Conservation (phyloP, 2,113 vertebrate species). For the rat (Rattus norvegicus) region DNA sequence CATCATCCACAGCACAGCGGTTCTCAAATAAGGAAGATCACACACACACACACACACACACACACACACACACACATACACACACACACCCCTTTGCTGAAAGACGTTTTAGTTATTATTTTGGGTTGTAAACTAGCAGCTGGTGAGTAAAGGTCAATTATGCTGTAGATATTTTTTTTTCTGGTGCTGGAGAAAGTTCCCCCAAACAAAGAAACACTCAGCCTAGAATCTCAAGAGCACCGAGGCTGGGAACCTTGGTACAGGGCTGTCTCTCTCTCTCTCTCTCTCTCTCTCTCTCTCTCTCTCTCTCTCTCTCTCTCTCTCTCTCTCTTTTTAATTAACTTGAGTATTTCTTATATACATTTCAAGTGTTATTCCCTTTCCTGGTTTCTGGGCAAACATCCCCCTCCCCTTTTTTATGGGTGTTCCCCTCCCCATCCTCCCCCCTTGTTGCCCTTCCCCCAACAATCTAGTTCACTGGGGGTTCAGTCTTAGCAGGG, state of each 20-base stretch:
- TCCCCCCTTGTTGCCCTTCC: too few species aligned
- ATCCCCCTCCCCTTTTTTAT: too few species aligned
- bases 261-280: background rate
- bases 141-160: background rate
- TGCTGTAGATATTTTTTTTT: background rate
- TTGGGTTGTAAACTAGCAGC: background rate
- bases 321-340: too few species aligned
- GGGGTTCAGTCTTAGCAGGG: too few species aligned
- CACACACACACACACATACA: background rate
- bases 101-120: background rate
- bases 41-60: too few species aligned
- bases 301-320: background rate
- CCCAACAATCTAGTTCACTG: too few species aligned
- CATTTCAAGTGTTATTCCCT: too few species aligned
- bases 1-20: background rate
- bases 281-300: background rate
- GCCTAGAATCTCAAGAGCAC: background rate
- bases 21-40: background rate
- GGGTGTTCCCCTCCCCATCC: too few species aligned
- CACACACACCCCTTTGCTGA: background rate
- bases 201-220: background rate
- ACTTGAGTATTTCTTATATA: too few species aligned
- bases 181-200: background rate
- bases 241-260: background rate
- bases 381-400: too few species aligned